Conservation (phyloP, 2,113 vertebrate genomes). For the Malurus melanocephalus region DNA sequence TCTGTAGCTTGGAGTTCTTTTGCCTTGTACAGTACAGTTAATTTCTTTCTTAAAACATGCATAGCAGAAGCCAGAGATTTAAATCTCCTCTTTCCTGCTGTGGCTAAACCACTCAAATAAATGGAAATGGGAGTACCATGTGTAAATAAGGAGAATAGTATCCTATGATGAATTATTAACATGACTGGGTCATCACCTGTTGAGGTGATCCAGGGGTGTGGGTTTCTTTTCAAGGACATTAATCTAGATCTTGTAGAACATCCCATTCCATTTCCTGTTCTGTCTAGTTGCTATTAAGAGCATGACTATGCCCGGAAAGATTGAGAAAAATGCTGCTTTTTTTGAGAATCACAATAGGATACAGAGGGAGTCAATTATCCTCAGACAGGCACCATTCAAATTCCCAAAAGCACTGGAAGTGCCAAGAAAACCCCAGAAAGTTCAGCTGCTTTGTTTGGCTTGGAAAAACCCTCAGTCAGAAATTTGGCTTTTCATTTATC, state of each 20-base stretch:
- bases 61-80: constrained; percentile 17
- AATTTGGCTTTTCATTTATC: constrained; percentile 24
- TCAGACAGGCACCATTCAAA: constrained; percentile 15
- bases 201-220: neutral
- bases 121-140: neutral
- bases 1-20: neutral
- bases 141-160: constrained; percentile 25
- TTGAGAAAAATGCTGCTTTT: constrained; percentile 35
- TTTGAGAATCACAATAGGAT: constrained; percentile 34
- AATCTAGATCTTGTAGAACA: constrained; percentile 1
- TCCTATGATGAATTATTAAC: neutral
- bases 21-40: neutral
- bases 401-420: constrained; percentile 14
- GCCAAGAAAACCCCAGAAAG: constrained; percentile 56
- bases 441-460: constrained; percentile 20
- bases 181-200: neutral
- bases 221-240: neutral
- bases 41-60: constrained; percentile 18
- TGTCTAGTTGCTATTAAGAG: neutral
- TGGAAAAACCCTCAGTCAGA: constrained; percentile 27
- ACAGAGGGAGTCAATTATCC: constrained; percentile 35
- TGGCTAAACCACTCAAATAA: constrained; percentile 15
- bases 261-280: neutral
- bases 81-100: constrained; percentile 30
- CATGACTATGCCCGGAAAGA: constrained; percentile 42